Evolutionary conservation across 2,888 invertebrate species (phyloP), one percentile per base, ranked within the genome.

Genomic region (Osmoderma eremita): DNA sequence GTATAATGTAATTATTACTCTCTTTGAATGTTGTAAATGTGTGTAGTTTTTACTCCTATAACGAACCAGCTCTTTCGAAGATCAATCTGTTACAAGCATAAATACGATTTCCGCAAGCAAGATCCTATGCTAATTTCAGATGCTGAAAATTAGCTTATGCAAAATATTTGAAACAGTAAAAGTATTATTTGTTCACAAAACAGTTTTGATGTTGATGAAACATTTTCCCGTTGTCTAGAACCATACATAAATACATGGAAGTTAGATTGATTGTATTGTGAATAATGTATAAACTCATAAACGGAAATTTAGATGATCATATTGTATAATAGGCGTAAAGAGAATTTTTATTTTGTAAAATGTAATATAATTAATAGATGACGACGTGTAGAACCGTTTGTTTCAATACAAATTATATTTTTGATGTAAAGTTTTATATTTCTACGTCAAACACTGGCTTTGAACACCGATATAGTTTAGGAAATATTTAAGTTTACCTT

Each of bases 341-440:
- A 20, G 49, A 38, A 53, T 53, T 53, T 53, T 53, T 53, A 53
- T 53, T 53, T 39, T 38, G 6, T 38, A 38, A 53, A 30, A 53
- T 18, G 53, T 53, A 53, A 53, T 53, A 53, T 53, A 53, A 17
- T n/a, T 38, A 30, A 36, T 53, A 53, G 53, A 10, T 53, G 17
- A 53, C 10, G 30, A 30, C 38, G 38, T 38, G 17, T 53, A 53
- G 18, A 30, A 30, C 30, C 18, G 45, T 20, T 48, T 61, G 10
- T 18, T 45, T 61, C 30, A 30, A 17, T 45, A 45, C 45, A 45
- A 61, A 45, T 61, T 45, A 45, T 45, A 45, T 61, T 58, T 61
- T 61, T 24, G 58, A 61, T 61, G 58, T 61, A 61, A 61, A 45
- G 15, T 61, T 61, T 61, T 61, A 61, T 30, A 61, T 61, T 61